A percentile compares a stretch with the other conserved stretches of the same genome.
These are phyloP conservation scores for Bugula neritina DNA, from an alignment of 2,888 invertebrate species.

Conservation along the genomic window DNA sequence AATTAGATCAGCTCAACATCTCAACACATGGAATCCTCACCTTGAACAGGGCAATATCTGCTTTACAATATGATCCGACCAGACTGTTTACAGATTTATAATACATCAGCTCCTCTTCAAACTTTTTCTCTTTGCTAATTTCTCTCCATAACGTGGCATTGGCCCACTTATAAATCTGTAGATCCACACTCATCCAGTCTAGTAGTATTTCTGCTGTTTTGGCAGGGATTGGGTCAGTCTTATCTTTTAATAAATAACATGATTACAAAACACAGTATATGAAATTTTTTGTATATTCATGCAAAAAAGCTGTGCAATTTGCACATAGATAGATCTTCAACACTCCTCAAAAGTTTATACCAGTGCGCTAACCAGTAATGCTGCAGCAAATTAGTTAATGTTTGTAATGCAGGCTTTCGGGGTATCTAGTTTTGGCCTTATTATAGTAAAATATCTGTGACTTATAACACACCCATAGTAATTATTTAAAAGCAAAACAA, in stretches of 20 bases:
- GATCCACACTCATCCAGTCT: slow-evolving; percentile 19
- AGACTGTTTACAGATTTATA: slow-evolving; percentile 23
- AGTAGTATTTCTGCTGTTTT: neutral
- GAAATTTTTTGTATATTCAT: no score
- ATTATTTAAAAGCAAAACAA: no score
- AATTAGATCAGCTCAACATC: neutral
- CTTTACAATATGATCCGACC: slow-evolving; percentile 13
- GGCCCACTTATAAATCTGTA: slow-evolving; percentile 4
- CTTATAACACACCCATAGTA: no score
- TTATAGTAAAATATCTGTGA: no score
- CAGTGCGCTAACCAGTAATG: no score
- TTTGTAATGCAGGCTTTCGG: no score
- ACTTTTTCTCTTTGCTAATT: slow-evolving; percentile 6
- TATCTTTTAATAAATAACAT: neutral
- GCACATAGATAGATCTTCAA: no score
- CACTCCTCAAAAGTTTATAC: no score
- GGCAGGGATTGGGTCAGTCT: slow-evolving; percentile 4
- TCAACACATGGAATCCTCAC: neutral
- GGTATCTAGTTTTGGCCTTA: no score
- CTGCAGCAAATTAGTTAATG: no score
- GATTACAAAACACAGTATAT: neutral
- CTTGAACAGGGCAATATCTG: neutral
- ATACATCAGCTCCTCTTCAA: slow-evolving; percentile 1
- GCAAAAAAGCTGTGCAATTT: no score
- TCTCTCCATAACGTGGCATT: slow-evolving; percentile 13